Evolutionary conservation across 2,113 vertebrate genomes (phyloP).

Genomic region (Hippocampus barbouri): DNA sequence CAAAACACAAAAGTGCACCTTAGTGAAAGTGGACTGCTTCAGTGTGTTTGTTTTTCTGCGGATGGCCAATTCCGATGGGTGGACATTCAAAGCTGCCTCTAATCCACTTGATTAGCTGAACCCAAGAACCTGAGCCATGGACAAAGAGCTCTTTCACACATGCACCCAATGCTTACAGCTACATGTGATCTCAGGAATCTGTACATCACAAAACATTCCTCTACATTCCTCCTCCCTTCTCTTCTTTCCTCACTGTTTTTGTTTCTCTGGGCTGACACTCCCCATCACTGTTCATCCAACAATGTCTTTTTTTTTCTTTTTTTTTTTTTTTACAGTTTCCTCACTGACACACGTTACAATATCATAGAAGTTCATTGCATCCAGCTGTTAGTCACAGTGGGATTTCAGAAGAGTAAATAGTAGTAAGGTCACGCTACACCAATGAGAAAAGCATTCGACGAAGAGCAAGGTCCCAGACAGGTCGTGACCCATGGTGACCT

Average conservation of each 20-base stretch:
- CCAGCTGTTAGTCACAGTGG: not conserved
- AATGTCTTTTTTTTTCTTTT: conserved; percentile 20
- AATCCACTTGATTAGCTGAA: conserved; percentile 77
- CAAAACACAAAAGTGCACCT: conserved; percentile 43
- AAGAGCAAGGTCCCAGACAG: not conserved
- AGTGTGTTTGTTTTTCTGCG: conserved; percentile 64
- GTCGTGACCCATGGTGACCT: not conserved
- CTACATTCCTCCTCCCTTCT: conserved; percentile 40
- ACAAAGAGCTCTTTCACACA: conserved; percentile 76
- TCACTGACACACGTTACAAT: not conserved
- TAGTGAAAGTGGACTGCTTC: conserved; percentile 37
- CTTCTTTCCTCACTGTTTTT: conserved; percentile 26
- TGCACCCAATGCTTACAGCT: conserved; percentile 58
- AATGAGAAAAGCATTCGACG: not conserved
- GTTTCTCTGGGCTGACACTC: conserved; percentile 21
- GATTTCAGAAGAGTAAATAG: not conserved
- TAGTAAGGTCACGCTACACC: not conserved
- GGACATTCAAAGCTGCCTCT: conserved; percentile 67
- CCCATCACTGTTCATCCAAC: conserved; percentile 26
- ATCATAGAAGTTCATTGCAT: not conserved
- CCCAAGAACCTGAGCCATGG: conserved; percentile 55
- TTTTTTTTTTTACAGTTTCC: conserved; percentile 1
- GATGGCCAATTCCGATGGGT: conserved; percentile 55
- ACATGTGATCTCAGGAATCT: conserved; percentile 70
- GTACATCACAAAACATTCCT: conserved; percentile 59